Evolutionary conservation across 2,797 vertebrate species (phyloP), one percentile per base, ranked within the genome.

Genomic region (Lagorchestes hirsutus): DNA sequence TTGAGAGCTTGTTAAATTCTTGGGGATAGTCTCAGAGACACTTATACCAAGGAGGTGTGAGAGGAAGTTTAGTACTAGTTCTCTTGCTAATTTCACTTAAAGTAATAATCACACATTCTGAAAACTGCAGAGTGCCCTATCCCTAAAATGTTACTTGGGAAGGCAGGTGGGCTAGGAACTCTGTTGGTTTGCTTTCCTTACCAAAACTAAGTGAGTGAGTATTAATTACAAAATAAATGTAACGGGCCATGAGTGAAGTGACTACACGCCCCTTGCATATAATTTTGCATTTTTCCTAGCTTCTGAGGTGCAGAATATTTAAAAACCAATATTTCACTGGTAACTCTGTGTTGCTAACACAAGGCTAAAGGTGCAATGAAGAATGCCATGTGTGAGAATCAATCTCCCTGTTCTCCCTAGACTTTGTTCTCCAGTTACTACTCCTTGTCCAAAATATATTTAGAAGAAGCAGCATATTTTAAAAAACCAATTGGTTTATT

Each of bases 171-270:
- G 62, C 58, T 50, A 50, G 54, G 40, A 22, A 91, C 54, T 55
- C 50, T 82, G 92, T 97, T 52, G 74, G 97, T 93, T 94, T 92
- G 55, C 94, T 98, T 97, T 96, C 93, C 54, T 96, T 97, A 96
- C 90, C 96, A 98, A 97, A 98, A 96, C 90, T 93, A 97, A 97
- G 94, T 6, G 93, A 92, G 3, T 93, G 46, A 46, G 46, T 46
- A 93, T 95, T 97, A 98, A 31, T 90, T 95, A 96, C 98, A 97
- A 97, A 94, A 97, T 98, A 97, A 97, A 92, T 97, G 94, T 0
- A 90, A 92, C 92, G 95, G 97, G 92, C 87, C 56, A 91, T 92
- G 54, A 93, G 91, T 18, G 9, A 93, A 59, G 93, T 93, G 91
- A 46, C 74, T 90, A 90, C 92, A 90, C 62, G 95, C 90, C 67